Base-by-base conservation (phyloP, 2,888 invertebrate genomes). In the Sepiola atlantica region DNA sequence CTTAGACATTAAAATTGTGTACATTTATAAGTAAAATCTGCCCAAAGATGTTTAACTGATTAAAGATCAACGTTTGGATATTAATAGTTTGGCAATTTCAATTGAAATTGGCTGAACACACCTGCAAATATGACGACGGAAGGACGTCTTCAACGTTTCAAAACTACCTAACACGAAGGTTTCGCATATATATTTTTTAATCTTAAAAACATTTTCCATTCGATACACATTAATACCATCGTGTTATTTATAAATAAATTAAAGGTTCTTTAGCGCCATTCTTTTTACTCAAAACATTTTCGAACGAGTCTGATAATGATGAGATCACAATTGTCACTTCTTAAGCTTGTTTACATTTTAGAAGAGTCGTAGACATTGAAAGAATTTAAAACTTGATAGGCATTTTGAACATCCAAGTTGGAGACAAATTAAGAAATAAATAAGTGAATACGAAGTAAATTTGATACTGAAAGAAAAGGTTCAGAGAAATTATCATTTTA, bases 261-360 rank as follows among this genome's bases (percentile, higher is more conserved):
- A 77, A 77, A 77, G 12, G 10, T n/a, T 77, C 2, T 2, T 77
- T 77, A 10, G 12, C 77, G 10, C 14, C n/a, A 45, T 77, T 77
- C 14, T n/a, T 28, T 61, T 61, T 61, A 28, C 24, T 57, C 24
- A n/a, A 18, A 21, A 21, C 24, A 20, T 57, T 61, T 61, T 61
- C n/a, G 28, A 77, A 28, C n/a, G n/a, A 1, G 45, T 77, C 16
- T 32, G 14, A 77, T n/a, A 77, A 18, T 32, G 77, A 77, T n/a
- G n/a, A 32, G n/a, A 77, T 77, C n/a, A 77, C 77, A 77, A 77
- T n/a, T 77, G 77, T 77, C 77, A 77, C n/a, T 77, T 77, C 77
- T 32, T 20, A 24, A 77, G 77, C 77, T 77, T 77, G 77, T 77
- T 77, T 77, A 77, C 77, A 77, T 77, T 77, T 77, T 77, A 57